Evolutionary conservation across 2,797 vertebrate species (phyloP), one percentile per base, ranked within the genome.

Genomic region (Sciaenops ocellatus): DNA sequence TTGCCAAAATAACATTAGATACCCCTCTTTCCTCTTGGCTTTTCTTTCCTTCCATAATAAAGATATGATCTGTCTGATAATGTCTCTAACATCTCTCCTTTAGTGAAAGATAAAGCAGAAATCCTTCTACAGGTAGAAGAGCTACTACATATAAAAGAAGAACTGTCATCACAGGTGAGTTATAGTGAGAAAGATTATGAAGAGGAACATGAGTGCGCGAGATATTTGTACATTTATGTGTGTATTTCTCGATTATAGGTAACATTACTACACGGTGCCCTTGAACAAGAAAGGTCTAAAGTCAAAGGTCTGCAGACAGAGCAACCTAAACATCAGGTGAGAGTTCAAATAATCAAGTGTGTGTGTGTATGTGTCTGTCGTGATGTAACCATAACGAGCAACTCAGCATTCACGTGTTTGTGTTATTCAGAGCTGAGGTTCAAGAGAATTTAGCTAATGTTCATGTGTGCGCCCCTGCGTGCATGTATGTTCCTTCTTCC

Each of bases 101-200:
- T 90, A 99, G 98, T 98, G 98, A 99, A 99, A 93, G 97, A 98
- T 89, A 99, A 99, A 95, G 97, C 97, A 86, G 98, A 99, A 94
- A 97, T 99, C 89, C 95, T 99, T 69, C 92, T 97, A 78, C 97
- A 98, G 82, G 96, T 97, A 78, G 96, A 98, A 86, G 98, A 99
- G 90, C 95, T 97, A 9, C 91, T 97, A 74, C 95, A 96, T 84
- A 98, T 98, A 88, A 99, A 98, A 95, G 97, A 98, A 93, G 97
- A 99, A 81, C 91, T 98, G 81, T 97, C 97, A 0, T 92, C 95
- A 89, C 97, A 99, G 97, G 98, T 98, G 89, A 87, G 93, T 72
- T 42, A 34, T 0, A 38, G 18, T 17, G 8, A 57, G 6, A 18
- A 20, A 7, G 55, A 51, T 47, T 30, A 26, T 15, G n/a, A 54